Conservation (phyloP, 2,888 invertebrate genomes). For the Carterocephalus palaemon region DNA sequence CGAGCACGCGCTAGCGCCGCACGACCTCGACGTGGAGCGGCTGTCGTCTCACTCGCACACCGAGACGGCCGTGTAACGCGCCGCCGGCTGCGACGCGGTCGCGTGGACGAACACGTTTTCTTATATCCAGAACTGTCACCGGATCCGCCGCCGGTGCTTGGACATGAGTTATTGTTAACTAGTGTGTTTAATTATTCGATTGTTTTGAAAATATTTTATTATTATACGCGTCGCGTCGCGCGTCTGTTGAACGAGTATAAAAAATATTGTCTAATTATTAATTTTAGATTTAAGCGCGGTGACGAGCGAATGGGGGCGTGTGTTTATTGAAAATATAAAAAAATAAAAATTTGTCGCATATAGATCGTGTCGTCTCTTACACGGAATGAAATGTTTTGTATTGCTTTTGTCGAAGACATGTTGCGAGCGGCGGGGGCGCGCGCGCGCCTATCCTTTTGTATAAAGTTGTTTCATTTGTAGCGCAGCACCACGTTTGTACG, state of each 20-base stretch:
- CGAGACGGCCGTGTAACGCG: slow-evolving; percentile 91
- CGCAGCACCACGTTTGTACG: slow-evolving; percentile 42
- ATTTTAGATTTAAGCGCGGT: slow-evolving; percentile 78
- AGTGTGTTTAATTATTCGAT: slow-evolving; percentile 80
- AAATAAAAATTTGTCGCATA: slow-evolving; percentile 69
- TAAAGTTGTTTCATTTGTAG: slow-evolving; percentile 63
- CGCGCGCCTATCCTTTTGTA: slow-evolving; percentile 57
- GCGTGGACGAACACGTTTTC: slow-evolving; percentile 64
- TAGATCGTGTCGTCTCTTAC: slow-evolving; percentile 74
- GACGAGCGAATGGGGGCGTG: slow-evolving; percentile 76
- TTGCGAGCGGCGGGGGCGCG: slow-evolving; percentile 42
- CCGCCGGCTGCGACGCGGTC: slow-evolving; percentile 32
- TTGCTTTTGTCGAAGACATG: slow-evolving; percentile 70
- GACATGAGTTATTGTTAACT: slow-evolving; percentile 76
- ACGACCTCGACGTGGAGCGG: slow-evolving; percentile 95
- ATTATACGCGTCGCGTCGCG: slow-evolving; percentile 74
- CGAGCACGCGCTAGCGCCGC: slow-evolving; percentile 91
- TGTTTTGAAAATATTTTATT: slow-evolving; percentile 79
- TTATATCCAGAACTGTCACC: slow-evolving; percentile 50
- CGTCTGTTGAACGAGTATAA: slow-evolving; percentile 78
- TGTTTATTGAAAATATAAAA: slow-evolving; percentile 71
- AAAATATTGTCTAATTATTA: slow-evolving; percentile 78
- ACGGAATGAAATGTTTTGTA: slow-evolving; percentile 78
- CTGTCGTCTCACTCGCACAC: slow-evolving; percentile 96
- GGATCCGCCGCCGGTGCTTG: slow-evolving; percentile 51